Base-by-base conservation (phyloP, 1,140 invertebrate genomes). In the Brachionus calyciflorus region DNA sequence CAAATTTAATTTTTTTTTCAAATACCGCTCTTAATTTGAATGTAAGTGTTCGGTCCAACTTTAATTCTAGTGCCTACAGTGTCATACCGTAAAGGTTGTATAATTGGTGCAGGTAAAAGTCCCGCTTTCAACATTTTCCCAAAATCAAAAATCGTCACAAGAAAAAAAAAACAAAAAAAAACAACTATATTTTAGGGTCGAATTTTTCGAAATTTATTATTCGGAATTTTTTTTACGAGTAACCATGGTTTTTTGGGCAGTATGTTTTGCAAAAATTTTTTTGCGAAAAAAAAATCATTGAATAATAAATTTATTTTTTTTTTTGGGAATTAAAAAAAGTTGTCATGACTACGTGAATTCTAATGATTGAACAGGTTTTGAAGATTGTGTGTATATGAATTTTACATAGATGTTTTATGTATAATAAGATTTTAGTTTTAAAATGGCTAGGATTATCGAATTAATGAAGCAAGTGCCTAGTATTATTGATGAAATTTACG, bases 101-200 rank as follows among this genome's bases (percentile, higher is more conserved):
- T 84, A 6, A 80, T 48, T 12, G 84, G 84, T 9, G 84, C 81
- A 75, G 80, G 80, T 21, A 86, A 80, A 21, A 81, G 84, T 41
- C 84, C 84, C 26, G 84, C 84, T 81, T 82, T 84, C 9, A 84
- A 83, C 84, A 86, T 86, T 46, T 76, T 82, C 3, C 30, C 17
- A 37, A 17, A 37, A 5, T 9, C 9, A 5, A 46, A 14, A 46
- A 1, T 46, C 3, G 24, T 65, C 7, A 9, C 21, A 41, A 41
- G 33, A 37, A 44, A 65, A 41, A 24, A n/a, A 21, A 65, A 65
- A 65, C 12, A 41, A 21, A 24, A 41, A 65, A 41, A 30, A 41
- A 19, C n/a, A 37, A 40, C 24, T 24, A 41, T 44, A 21, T n/a
- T n/a, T n/a, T n/a, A 14, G 37, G 17, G 19, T 40, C 30, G 37